Conservation (phyloP, 2,888 invertebrate genomes). For the Caenorhabditis sp. region DNA sequence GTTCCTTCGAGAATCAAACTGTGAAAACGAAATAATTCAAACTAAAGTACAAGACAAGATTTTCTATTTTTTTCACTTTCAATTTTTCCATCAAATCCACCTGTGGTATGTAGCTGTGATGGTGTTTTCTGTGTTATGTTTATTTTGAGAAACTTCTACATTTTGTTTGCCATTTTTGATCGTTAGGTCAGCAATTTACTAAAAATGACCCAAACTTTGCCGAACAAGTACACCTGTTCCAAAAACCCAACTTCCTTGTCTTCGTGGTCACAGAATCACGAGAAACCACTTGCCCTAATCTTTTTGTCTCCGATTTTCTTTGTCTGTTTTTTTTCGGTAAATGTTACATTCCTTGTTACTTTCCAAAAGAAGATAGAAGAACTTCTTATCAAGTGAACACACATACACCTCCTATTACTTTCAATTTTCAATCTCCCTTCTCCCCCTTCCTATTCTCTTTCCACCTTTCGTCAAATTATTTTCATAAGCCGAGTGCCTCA, state of each 20-base stretch:
- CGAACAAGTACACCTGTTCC: conserved; percentile 20
- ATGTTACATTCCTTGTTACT: conserved; percentile 2
- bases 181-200: not conserved
- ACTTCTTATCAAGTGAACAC: conserved; percentile 25
- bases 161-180: no score
- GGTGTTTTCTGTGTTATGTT: not conserved
- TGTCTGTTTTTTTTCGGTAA: not conserved
- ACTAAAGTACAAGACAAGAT: no score
- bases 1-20: no score
- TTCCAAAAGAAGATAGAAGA: not conserved
- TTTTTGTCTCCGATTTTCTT: conserved; percentile 14
- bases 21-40: no score
- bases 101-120: no score
- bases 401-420: not conserved
- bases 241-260: conserved; percentile 18
- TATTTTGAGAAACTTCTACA: not conserved
- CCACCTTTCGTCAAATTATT: conserved; percentile 25
- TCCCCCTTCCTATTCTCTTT: conserved; percentile 9
- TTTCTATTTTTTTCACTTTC: no score
- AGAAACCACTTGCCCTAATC: not conserved
- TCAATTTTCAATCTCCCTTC: conserved; percentile 17
- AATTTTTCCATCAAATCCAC: no score
- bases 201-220: conserved; percentile 12
- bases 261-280: conserved; percentile 18
- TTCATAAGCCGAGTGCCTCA: conserved; percentile 45